Base-by-base conservation (phyloP, 2,888 invertebrate species). In the Dysmachus trigonus region DNA sequence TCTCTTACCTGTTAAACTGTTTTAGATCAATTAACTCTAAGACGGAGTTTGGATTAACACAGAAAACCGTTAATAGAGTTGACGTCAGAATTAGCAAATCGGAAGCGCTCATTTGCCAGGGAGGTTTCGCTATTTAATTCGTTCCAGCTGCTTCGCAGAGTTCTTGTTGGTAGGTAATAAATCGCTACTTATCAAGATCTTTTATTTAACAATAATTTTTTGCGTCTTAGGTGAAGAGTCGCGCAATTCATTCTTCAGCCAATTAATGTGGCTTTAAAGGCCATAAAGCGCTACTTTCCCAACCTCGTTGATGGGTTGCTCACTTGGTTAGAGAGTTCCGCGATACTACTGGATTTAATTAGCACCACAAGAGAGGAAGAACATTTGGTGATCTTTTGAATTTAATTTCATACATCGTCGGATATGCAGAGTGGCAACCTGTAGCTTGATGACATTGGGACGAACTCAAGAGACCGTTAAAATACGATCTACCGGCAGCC, bases 361-460 rank as follows among this genome's bases (percentile, higher is more conserved):
- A 47, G 13, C 47, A 38, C n/a, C 22, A 30, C 1, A 51, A 27
- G 30, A 47, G 62, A 27, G 22, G 22, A 62, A 62, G 62, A 62
- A 62, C 62, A 62, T 27, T 62, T 27, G 62, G 27, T 13, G 62
- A 77, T 77, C 77, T 47, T 41, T 51, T 47, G 77, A 77, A 77
- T 77, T 77, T 77, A 8, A 77, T 77, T 77, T 77, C 77, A 77
- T 77, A 77, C 77, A 30, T 47, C 30, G 77, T 6, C 77, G 77
- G 38, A 38, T 77, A 77, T 77, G 77, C 47, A 47, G 47, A 77
- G 27, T 8, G 22, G 33, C 38, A 13, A 38, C 15, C 27, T 77
- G 77, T 47, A 27, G 30, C 77, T 47, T 3, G 10, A 47, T 77
- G 77, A 77, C 77, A 77, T 77, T 77, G 77, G 77, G 77, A 77